Conservation (phyloP, 2,797 vertebrate species). For the Oceanodroma leucorhoa region DNA sequence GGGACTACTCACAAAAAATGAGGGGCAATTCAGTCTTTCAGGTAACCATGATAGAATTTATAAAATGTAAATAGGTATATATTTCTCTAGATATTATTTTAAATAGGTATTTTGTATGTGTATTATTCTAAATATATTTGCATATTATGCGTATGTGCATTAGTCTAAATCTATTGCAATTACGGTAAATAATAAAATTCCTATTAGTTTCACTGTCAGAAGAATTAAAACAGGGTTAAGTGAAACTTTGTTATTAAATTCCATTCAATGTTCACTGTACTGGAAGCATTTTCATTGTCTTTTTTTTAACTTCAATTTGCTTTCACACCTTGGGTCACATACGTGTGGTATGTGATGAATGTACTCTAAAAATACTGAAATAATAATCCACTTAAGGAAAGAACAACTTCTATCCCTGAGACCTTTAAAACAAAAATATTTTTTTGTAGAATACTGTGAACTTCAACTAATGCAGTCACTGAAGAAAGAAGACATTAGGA, state of each 20-base stretch:
- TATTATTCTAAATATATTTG: not conserved
- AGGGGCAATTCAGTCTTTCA: not conserved
- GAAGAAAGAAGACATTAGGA: slow-evolving; percentile 1
- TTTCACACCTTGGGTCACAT: not conserved
- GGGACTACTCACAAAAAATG: not conserved
- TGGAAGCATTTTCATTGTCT: not conserved
- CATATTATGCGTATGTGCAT: too few species aligned
- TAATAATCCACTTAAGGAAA: not conserved
- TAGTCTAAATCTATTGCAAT: not conserved
- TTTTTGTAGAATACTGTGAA: not conserved
- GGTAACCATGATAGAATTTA: not conserved
- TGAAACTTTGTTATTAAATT: not conserved
- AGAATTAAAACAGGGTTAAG: not conserved
- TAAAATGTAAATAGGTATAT: not conserved
- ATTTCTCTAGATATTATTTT: not conserved
- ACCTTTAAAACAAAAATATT: not conserved
- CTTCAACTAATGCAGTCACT: not conserved
- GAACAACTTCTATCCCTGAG: not conserved
- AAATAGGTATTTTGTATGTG: not conserved
- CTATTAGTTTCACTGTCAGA: not conserved
- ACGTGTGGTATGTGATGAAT: not conserved
- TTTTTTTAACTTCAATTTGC: not conserved
- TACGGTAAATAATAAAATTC: not conserved
- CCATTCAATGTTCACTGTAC: not conserved
- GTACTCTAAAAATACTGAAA: not conserved